Conservation (phyloP, 2,888 invertebrate species). For the Lepeophtheirus nordmannii region DNA sequence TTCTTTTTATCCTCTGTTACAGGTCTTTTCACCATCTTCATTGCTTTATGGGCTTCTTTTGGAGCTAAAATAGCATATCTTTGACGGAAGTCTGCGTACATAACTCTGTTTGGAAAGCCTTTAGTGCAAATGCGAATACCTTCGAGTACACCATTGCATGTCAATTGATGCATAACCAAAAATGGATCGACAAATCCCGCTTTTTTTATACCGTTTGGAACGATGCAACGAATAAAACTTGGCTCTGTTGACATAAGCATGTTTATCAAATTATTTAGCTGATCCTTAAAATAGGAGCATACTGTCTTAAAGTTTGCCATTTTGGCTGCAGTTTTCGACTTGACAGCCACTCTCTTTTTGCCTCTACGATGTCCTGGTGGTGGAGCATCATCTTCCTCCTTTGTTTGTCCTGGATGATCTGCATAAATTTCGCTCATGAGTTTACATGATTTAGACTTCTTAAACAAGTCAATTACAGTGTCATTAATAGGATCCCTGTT, state of each 20-base stretch:
- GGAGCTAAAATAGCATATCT: conserved; percentile 32
- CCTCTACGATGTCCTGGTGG: conserved; percentile 22
- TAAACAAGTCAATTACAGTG: conserved; percentile 93
- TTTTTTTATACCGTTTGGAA: conserved; percentile 94
- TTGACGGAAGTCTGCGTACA: conserved; percentile 44
- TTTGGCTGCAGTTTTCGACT: conserved; percentile 22
- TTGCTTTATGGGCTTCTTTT: conserved; percentile 24
- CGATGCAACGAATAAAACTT: conserved; percentile 99
- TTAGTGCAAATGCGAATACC: conserved; percentile 44
- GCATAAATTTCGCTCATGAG: conserved; percentile 78
- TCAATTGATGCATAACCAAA: conserved; percentile 43
- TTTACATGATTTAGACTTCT: conserved; percentile 72
- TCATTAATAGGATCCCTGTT: conserved; percentile 99
- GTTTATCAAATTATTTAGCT: conserved; percentile 95
- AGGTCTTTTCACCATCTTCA: conserved; percentile 23
- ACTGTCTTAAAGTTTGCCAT: conserved; percentile 39
- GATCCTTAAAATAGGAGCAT: conserved; percentile 44
- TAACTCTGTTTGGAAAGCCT: conserved; percentile 45
- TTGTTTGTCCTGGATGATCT: conserved; percentile 52
- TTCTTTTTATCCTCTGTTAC: conserved; percentile 24
- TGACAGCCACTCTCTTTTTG: conserved; percentile 19
- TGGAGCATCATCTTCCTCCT: conserved; percentile 20
- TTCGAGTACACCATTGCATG: conserved; percentile 46
- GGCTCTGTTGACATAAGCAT: conserved; percentile 90
- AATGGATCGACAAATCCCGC: conserved; percentile 46